Evolutionary conservation across 2,113 vertebrate genomes (phyloP).

Genomic region (Bothrops jararaca): DNA sequence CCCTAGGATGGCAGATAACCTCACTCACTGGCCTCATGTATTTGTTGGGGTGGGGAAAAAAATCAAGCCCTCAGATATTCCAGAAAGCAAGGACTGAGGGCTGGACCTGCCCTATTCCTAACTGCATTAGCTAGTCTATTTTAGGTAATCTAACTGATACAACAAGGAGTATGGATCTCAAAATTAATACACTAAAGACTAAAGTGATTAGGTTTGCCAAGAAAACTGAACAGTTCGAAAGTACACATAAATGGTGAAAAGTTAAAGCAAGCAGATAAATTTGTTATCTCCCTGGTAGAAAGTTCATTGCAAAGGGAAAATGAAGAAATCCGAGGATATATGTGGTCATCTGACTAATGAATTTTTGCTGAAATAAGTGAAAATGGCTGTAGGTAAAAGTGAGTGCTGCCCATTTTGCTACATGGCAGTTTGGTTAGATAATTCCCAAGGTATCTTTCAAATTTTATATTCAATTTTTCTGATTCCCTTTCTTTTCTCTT

Average conservation of each 20-base stretch:
- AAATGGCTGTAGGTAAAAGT: neutral
- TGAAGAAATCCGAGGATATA: neutral
- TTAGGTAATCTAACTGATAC: neutral
- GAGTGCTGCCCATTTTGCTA: neutral
- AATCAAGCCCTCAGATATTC: neutral
- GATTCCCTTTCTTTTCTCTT: neutral
- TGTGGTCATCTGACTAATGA: neutral
- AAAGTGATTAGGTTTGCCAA: neutral
- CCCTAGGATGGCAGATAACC: neutral
- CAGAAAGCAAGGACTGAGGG: neutral
- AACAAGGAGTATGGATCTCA: neutral
- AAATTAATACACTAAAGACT: neutral
- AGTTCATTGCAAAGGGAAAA: neutral
- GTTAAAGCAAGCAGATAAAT: neutral
- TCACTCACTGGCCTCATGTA: neutral
- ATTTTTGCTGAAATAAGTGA: neutral
- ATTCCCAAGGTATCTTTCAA: neutral
- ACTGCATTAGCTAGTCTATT: neutral
- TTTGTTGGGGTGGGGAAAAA: neutral
- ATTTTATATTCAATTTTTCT: neutral
- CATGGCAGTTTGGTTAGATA: neutral
- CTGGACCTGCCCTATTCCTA: neutral
- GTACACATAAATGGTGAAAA: neutral
- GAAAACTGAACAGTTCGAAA: neutral
- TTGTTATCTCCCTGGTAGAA: neutral